These are phyloP conservation scores for Planococcus citri DNA, from an alignment of 1,140 invertebrate genomes.

Conservation along the genomic window DNA sequence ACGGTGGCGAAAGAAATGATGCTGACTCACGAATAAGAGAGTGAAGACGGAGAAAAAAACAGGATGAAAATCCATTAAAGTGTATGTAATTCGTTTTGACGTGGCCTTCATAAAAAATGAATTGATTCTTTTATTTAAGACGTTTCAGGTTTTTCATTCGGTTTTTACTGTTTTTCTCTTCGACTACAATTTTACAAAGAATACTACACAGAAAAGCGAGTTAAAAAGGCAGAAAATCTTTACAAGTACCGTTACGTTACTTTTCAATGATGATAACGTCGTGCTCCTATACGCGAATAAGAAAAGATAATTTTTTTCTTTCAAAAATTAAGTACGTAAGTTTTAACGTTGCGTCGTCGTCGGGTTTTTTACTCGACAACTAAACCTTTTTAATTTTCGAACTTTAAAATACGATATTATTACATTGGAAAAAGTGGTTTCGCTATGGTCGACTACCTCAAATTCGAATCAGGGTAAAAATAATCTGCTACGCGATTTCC, in stretches of 20 bases:
- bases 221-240: neutral
- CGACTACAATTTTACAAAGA: too few species aligned
- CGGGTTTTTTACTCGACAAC: too few species aligned
- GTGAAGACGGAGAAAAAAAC: neutral
- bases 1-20: neutral
- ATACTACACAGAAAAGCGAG: too few species aligned
- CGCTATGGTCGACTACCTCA: too few species aligned
- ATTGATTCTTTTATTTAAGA: slow-evolving; percentile 1
- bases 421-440: too few species aligned
- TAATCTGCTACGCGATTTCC: too few species aligned
- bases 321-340: neutral
- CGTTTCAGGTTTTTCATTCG: neutral
- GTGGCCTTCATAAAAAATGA: neutral
- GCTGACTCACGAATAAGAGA: neutral
- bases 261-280: neutral
- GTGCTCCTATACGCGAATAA: too few species aligned
- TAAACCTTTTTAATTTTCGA: too few species aligned
- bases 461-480: too few species aligned
- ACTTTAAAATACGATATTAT: too few species aligned
- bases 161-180: neutral
- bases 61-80: neutral
- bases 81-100: neutral
- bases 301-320: neutral
- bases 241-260: neutral
- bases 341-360: too few species aligned